Evolutionary conservation across 2,888 invertebrate genomes (phyloP).

Genomic region (Morpho achilles): DNA sequence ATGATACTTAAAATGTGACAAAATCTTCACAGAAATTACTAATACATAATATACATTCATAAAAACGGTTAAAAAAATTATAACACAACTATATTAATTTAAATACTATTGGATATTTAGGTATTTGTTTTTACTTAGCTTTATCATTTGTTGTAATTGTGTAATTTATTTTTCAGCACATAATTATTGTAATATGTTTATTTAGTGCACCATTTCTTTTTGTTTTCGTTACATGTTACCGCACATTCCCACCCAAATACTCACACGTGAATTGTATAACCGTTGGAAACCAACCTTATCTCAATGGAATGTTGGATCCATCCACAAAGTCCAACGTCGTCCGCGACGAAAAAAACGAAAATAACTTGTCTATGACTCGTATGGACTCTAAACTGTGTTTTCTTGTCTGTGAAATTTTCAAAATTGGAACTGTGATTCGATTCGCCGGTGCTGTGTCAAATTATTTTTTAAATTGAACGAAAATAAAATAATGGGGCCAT

Average conservation of each 20-base stretch:
- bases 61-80: background rate
- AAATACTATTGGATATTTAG: background rate
- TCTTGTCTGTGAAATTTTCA: slow-evolving; percentile 36
- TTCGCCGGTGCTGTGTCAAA: slow-evolving; percentile 30
- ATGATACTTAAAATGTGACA: too few species aligned
- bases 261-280: slow-evolving; percentile 41
- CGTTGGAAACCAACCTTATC: slow-evolving; percentile 51
- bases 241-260: slow-evolving; percentile 71
- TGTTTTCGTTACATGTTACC: slow-evolving; percentile 77
- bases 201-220: slow-evolving; percentile 78
- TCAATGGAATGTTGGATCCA: slow-evolving; percentile 67
- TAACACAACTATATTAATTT: background rate
- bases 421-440: slow-evolving; percentile 68
- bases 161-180: slow-evolving; percentile 15
- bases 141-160: slow-evolving; percentile 7
- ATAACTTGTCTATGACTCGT: slow-evolving; percentile 45
- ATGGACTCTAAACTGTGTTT: slow-evolving; percentile 40
- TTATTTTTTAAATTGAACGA: slow-evolving; percentile 20
- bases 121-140: background rate
- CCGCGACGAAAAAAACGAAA: slow-evolving; percentile 78
- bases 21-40: too few species aligned
- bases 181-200: slow-evolving; percentile 52
- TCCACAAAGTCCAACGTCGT: slow-evolving; percentile 75
- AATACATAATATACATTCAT: too few species aligned
- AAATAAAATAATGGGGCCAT: slow-evolving; percentile 30